Evolutionary conservation across 2,888 invertebrate species (phyloP).

Genomic region (Nudaria mundana): DNA sequence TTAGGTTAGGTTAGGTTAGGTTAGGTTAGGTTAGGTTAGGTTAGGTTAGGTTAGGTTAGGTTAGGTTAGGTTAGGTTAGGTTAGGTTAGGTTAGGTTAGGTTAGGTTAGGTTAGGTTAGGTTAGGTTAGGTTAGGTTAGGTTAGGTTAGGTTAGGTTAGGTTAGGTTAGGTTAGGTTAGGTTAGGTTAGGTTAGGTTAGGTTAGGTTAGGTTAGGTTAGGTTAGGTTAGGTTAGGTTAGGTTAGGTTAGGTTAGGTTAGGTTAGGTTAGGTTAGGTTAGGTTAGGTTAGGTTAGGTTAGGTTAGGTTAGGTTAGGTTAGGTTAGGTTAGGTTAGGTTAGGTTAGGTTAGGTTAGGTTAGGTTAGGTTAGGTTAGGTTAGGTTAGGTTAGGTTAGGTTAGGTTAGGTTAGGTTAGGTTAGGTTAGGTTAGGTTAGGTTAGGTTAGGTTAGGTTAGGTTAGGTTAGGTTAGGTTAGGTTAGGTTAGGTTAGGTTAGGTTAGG

Average conservation of each 20-base stretch:
- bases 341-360: slow-evolving; percentile 2
- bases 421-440: slow-evolving; percentile 5
- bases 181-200: slow-evolving; percentile 4
- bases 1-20: slow-evolving; percentile 5
- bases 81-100: slow-evolving; percentile 5
- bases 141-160: slow-evolving; percentile 4
- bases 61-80: slow-evolving; percentile 4
- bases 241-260: slow-evolving; percentile 2
- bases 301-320: slow-evolving; percentile 2
- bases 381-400: slow-evolving; percentile 2
- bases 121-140: slow-evolving; percentile 5
- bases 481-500: slow-evolving; percentile 5
- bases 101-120: slow-evolving; percentile 5
- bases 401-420: slow-evolving; percentile 4
- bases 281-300: slow-evolving; percentile 2
- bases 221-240: slow-evolving; percentile 2
- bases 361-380: slow-evolving; percentile 2
- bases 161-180: slow-evolving; percentile 5
- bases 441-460: slow-evolving; percentile 5
- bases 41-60: slow-evolving; percentile 4
- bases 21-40: slow-evolving; percentile 5
- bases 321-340: slow-evolving; percentile 2
- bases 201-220: slow-evolving; percentile 2
- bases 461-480: slow-evolving; percentile 5
- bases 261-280: slow-evolving; percentile 2